phyloP scores from a whole-genome alignment of 1,140 invertebrate species.

The Mercenaria mercenaria region DNA sequence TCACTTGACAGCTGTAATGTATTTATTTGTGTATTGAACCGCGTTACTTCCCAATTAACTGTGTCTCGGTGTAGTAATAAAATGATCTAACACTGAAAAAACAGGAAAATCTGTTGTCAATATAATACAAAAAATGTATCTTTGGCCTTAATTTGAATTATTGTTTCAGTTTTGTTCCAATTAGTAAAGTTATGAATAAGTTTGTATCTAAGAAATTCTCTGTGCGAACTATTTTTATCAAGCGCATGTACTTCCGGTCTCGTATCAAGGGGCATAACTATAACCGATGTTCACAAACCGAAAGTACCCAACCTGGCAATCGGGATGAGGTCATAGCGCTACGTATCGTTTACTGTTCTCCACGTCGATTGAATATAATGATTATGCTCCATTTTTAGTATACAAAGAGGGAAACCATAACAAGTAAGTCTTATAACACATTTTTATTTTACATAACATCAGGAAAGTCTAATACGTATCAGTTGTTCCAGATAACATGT shows the following conservation, averaged over 20 bases:
- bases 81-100: not conserved
- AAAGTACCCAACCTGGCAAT: conserved; percentile 51
- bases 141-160: no score
- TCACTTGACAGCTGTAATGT: conserved; percentile 51
- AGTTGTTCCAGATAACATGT: no score
- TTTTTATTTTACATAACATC: no score
- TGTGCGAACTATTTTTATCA: conserved; percentile 45
- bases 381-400: not conserved
- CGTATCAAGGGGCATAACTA: not conserved
- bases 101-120: no score
- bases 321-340: conserved; percentile 3
- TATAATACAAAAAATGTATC: no score
- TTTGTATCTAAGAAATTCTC: no score
- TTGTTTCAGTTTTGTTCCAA: no score
- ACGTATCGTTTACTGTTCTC: conserved; percentile 12
- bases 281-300: not conserved
- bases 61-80: not conserved
- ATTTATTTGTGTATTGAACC: conserved; percentile 44
- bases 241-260: not conserved
- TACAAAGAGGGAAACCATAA: not conserved
- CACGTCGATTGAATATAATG: not conserved
- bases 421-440: no score
- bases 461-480: no score
- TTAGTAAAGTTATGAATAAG: no score
- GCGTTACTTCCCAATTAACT: not conserved